Conservation (phyloP, 2,113 vertebrate species). For the Hypanus sabinus region DNA sequence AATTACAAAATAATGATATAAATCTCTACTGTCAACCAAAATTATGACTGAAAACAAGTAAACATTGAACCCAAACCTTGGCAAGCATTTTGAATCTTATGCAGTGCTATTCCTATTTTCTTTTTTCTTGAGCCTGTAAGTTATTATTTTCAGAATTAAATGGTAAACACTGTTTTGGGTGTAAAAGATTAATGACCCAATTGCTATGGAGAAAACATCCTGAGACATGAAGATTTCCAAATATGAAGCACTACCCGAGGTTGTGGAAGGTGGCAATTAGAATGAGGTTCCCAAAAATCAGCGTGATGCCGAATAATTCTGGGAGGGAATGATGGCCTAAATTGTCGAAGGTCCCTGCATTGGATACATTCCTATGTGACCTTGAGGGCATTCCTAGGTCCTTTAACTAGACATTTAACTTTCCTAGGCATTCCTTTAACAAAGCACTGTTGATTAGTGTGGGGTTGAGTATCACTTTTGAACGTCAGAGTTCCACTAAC, state of each 20-base stretch:
- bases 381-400: slow-evolving; percentile 45
- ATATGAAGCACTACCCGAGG: neutral
- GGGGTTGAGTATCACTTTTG: slow-evolving; percentile 47
- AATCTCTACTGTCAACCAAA: neutral
- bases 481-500: slow-evolving; percentile 45
- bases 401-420: too few species aligned
- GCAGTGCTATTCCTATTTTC: neutral
- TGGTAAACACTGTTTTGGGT: neutral
- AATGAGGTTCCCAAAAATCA: neutral
- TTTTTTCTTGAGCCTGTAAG: too few species aligned
- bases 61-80: neutral
- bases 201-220: too few species aligned
- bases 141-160: neutral
- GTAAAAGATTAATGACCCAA: neutral
- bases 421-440: too few species aligned
- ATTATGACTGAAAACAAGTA: neutral
- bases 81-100: neutral
- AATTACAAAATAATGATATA: neutral
- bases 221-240: neutral
- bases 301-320: neutral
- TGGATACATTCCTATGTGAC: slow-evolving; percentile 48
- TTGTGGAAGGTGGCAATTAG: neutral
- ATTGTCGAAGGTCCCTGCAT: slow-evolving; percentile 47
- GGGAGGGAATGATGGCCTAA: slow-evolving; percentile 28
- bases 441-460: slow-evolving; percentile 48